Conservation (phyloP, 2,797 vertebrate genomes). For the Odontamblyopus rebecca region DNA sequence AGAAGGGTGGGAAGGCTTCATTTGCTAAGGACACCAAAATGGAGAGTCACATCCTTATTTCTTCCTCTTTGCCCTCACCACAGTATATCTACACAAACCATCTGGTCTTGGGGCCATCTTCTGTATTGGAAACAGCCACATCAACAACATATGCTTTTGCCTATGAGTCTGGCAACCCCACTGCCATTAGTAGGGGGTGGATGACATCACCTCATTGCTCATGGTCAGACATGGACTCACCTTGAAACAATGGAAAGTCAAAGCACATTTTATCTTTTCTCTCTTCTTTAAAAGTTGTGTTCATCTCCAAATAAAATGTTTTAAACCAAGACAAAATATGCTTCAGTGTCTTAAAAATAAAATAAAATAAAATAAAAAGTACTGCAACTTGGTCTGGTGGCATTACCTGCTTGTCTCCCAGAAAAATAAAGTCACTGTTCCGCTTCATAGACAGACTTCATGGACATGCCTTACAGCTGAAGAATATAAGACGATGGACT, state of each 20-base stretch:
- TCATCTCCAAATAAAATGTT: not conserved
- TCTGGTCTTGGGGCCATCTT: conserved; percentile 64
- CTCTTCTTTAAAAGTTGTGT: not conserved
- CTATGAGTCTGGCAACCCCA: conserved; percentile 61
- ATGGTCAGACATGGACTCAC: conserved; percentile 26
- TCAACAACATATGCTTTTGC: conserved; percentile 72
- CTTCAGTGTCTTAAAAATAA: not conserved
- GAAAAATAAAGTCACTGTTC: no score
- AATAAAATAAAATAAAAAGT: not conserved
- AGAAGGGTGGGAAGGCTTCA: no score
- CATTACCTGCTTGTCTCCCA: no score
- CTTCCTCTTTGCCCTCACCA: conserved; percentile 22
- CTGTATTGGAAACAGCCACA: conserved; percentile 67
- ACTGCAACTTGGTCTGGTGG: no score
- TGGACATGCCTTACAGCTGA: no score
- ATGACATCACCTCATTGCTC: conserved; percentile 61
- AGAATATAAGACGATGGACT: no score
- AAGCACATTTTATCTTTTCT: not conserved
- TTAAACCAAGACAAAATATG: not conserved
- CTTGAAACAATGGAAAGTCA: conserved; percentile 2
- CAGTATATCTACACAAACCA: conserved; percentile 70
- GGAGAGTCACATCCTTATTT: not conserved
- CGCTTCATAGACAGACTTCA: no score
- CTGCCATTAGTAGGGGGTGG: conserved; percentile 50
- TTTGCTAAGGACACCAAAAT: no score